A percentile compares a stretch with the other conserved stretches of the same genome.
Evolutionary conservation across 2,888 invertebrate genomes (phyloP).

Genomic region (Volucella zonaria): DNA sequence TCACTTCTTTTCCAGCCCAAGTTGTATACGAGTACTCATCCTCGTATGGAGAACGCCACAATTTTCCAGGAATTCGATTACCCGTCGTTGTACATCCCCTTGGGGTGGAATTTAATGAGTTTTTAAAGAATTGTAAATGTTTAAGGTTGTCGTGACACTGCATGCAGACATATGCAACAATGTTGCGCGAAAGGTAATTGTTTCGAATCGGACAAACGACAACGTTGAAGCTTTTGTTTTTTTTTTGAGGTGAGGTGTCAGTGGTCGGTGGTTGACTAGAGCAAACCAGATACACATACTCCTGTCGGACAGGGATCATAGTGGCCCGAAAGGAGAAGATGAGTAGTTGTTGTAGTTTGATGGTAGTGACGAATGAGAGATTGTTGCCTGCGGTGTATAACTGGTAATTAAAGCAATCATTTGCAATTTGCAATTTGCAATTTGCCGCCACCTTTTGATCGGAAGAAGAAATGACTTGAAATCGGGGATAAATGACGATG

Average conservation of each 20-base stretch:
- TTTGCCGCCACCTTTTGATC: constrained; percentile 64
- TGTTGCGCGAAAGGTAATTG: constrained; percentile 40
- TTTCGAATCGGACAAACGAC: constrained; percentile 2
- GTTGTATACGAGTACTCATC: not conserved
- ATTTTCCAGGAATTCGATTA: constrained; percentile 47
- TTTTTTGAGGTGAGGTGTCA: too few relatives aligned
- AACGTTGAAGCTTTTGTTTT: too few relatives aligned
- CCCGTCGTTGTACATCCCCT: not conserved
- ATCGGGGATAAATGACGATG: constrained; percentile 33
- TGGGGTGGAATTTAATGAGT: constrained; percentile 47
- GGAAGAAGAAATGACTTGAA: constrained; percentile 16
- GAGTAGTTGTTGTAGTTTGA: not conserved
- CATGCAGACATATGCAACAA: constrained; percentile 40
- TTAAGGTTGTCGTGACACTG: constrained; percentile 18
- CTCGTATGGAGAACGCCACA: constrained; percentile 23
- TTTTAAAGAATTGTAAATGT: constrained; percentile 57
- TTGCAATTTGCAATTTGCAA: constrained; percentile 59
- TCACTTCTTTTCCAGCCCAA: not conserved
- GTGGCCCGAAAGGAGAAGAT: not conserved
- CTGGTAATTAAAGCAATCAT: constrained; percentile 66
- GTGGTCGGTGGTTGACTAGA: too few relatives aligned
- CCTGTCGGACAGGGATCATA: not conserved
- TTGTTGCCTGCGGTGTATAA: constrained; percentile 38
- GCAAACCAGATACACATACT: too few relatives aligned
- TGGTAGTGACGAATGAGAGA: constrained; percentile 18